Evolutionary conservation across 2,797 vertebrate genomes (phyloP).

Genomic region (Semotilus atromaculatus): DNA sequence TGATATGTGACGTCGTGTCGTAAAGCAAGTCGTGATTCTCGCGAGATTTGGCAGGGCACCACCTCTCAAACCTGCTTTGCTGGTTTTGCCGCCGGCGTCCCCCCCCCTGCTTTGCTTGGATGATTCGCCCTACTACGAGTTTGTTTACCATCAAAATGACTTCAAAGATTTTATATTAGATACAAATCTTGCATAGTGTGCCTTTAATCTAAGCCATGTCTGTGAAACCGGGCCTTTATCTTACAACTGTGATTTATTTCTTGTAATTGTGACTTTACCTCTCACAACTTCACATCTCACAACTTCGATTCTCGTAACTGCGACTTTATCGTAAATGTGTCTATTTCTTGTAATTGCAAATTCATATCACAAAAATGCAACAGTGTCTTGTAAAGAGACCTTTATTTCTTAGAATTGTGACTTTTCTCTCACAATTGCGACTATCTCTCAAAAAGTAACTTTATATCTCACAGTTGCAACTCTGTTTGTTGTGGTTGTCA

Average conservation of each 20-base stretch:
- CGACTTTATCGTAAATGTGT: background rate
- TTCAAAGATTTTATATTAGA: no score
- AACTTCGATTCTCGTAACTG: background rate
- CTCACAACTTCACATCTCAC: background rate
- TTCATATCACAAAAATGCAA: background rate
- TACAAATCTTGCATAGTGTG: no score
- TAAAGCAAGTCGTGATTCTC: no score
- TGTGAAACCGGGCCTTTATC: background rate
- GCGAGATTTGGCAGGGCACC: no score
- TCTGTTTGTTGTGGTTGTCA: background rate
- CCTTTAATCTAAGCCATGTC: background rate
- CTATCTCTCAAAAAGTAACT: background rate
- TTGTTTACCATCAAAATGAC: no score
- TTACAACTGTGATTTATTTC: background rate
- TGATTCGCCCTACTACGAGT: no score
- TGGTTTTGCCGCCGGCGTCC: no score
- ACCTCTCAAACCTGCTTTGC: no score
- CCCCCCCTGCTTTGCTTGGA: no score
- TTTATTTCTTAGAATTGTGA: background rate
- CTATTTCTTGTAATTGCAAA: background rate
- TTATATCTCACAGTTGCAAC: background rate
- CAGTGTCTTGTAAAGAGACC: background rate
- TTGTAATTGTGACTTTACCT: background rate
- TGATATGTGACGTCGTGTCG: no score
- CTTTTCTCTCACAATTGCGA: background rate